These are phyloP conservation scores for Acanthiza pusilla DNA, from an alignment of 2,797 vertebrate species.

Conservation along the genomic window DNA sequence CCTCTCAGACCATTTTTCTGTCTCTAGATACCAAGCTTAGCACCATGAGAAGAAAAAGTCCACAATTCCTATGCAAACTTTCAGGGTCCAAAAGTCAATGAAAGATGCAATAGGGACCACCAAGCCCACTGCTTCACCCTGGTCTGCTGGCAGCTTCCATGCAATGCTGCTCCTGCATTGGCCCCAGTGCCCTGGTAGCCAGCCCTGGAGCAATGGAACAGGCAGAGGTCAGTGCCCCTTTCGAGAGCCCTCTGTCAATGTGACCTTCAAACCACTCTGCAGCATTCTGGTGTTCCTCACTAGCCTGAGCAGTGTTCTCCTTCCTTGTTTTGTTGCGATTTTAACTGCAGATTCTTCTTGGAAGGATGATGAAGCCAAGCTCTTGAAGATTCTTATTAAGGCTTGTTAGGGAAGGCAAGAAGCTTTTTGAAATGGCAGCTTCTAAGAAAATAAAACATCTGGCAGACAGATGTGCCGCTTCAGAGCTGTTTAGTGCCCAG, in stretches of 20 bases:
- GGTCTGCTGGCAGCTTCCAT: neutral
- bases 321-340: rapidly evolving
- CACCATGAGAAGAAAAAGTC: neutral
- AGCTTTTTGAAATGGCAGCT: neutral
- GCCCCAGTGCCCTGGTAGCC: rapidly evolving
- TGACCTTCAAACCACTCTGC: neutral
- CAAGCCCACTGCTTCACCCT: neutral
- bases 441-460: conserved; percentile 25
- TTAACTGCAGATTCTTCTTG: neutral
- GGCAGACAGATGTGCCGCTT: conserved; percentile 27
- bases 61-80: rapidly evolving
- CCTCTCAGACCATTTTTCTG: neutral
- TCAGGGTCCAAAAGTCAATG: neutral
- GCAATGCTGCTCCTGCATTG: neutral
- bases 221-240: neutral
- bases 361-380: neutral
- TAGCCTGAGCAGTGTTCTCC: neutral
- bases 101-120: neutral
- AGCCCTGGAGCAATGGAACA: neutral
- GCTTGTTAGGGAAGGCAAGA: neutral
- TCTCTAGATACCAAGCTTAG: rapidly evolving
- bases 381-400: neutral
- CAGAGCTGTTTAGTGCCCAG: conserved; percentile 36
- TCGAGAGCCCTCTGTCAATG: neutral
- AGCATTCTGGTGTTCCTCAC: rapidly evolving